These are phyloP conservation scores for Lacerta agilis DNA, from an alignment of 2,797 vertebrate genomes.

Conservation along the genomic window DNA sequence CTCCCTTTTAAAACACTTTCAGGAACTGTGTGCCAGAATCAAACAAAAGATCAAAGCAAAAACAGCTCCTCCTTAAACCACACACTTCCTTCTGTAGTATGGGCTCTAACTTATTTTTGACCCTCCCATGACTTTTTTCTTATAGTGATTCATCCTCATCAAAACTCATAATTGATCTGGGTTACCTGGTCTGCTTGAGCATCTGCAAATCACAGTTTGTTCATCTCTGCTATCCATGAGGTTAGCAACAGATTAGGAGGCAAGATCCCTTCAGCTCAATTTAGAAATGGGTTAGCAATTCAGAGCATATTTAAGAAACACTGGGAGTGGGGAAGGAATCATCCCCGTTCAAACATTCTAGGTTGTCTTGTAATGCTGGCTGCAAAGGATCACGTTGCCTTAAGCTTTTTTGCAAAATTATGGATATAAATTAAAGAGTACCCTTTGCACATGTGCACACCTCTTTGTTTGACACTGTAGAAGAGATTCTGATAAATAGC, in stretches of 20 bases:
- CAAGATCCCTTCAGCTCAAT: background rate
- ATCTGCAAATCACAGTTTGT: background rate
- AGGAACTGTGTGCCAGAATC: background rate
- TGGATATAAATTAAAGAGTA: background rate
- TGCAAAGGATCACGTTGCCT: background rate
- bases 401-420: too few relatives aligned
- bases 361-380: background rate
- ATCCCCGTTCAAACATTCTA: background rate
- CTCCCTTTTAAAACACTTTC: conserved; percentile 13
- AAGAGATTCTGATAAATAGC: background rate
- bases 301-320: background rate
- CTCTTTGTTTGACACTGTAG: too few relatives aligned
- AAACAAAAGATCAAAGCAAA: conserved; percentile 21
- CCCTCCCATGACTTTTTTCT: background rate
- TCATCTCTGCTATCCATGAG: background rate
- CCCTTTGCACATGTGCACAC: background rate
- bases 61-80: background rate
- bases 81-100: background rate
- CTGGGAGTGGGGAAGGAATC: background rate
- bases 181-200: background rate
- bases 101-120: background rate
- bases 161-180: background rate
- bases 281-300: background rate
- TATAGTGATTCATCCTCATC: background rate
- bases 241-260: background rate